Evolutionary conservation across 2,888 invertebrate species (phyloP).

Genomic region (Endotricha flammealis): DNA sequence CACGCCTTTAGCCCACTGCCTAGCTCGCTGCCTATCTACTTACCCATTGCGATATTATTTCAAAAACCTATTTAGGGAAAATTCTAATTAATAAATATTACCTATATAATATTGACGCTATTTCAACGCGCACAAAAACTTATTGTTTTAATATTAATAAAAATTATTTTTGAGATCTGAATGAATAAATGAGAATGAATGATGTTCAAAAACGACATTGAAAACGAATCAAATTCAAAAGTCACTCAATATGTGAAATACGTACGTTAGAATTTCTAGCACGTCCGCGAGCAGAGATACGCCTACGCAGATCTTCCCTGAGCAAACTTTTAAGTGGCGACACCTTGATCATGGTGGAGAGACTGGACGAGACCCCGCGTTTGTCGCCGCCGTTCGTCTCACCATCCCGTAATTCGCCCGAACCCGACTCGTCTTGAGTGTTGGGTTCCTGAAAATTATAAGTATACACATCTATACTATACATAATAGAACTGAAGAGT

Average conservation of each 20-base stretch:
- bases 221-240: constrained; percentile 11
- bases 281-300: constrained; percentile 84
- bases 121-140: no score
- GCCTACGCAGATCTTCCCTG: constrained; percentile 89
- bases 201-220: no score
- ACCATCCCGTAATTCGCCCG: constrained; percentile 47
- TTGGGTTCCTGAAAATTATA: constrained; percentile 51
- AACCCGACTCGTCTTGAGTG: constrained; percentile 45
- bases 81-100: no score
- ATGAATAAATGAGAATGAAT: constrained; percentile 8
- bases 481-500: no score
- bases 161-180: no score
- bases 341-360: constrained; percentile 88
- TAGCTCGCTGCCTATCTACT: no score
- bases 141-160: no score
- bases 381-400: constrained; percentile 60
- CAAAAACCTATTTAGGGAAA: no score
- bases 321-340: constrained; percentile 91
- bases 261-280: constrained; percentile 71
- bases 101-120: no score
- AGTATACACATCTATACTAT: constrained; percentile 1
- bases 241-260: no score
- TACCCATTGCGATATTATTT: no score
- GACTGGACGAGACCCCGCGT: constrained; percentile 80
- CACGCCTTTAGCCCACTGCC: no score